Evolutionary conservation across 2,888 invertebrate genomes (phyloP).

Genomic region (Cinara cedri): DNA sequence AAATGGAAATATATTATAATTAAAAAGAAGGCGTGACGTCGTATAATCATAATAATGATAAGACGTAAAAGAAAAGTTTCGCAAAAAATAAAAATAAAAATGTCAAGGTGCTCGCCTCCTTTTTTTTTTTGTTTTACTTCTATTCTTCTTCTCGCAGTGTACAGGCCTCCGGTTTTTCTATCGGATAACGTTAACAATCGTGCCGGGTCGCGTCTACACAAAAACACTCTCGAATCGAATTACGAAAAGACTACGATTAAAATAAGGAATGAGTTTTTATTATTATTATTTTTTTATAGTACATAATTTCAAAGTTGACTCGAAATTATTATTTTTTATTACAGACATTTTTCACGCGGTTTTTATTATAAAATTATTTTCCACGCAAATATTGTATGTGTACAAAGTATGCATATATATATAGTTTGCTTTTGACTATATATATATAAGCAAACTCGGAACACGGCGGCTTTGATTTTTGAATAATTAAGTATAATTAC

Average conservation of each 20-base stretch:
- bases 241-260: background rate
- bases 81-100: constrained; percentile 21
- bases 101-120: constrained; percentile 1
- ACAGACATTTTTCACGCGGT: background rate
- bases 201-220: background rate
- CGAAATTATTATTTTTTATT: background rate
- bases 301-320: constrained; percentile 32
- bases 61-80: constrained; percentile 12
- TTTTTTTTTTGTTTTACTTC: background rate
- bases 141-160: background rate
- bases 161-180: constrained; percentile 11
- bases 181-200: background rate
- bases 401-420: background rate
- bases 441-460: background rate
- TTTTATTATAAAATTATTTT: background rate
- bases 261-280: background rate
- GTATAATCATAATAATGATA: constrained; percentile 16
- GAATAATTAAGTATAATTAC: constrained; percentile 44
- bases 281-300: constrained; percentile 12
- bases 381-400: background rate
- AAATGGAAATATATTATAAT: constrained; percentile 26
- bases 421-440: constrained; percentile 16
- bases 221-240: constrained; percentile 22
- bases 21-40: constrained; percentile 36
- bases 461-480: constrained; percentile 14